Conservation (phyloP, 1,140 invertebrate species). For the Aphelenchoides avenae region DNA sequence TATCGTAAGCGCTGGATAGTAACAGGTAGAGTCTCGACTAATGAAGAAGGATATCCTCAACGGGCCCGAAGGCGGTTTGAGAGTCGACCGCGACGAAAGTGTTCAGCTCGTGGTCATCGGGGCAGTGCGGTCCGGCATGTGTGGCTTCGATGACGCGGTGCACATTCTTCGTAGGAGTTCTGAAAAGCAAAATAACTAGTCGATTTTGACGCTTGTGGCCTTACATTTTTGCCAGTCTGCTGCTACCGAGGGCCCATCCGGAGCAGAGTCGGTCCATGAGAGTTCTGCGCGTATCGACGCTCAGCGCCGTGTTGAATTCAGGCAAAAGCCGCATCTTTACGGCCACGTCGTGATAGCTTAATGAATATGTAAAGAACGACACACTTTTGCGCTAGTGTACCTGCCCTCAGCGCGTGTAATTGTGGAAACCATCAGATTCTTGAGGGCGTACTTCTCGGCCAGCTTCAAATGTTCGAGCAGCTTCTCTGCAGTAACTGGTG, state of each 20-base stretch:
- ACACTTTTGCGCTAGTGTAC: background rate
- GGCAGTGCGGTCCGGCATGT: background rate
- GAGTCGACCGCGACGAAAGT: conserved; percentile 5
- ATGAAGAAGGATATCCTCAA: too few species aligned
- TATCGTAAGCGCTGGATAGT: too few species aligned
- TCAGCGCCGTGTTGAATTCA: background rate
- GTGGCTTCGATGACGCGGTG: background rate
- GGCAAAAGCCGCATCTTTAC: background rate
- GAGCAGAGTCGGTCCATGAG: background rate
- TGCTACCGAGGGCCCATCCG: conserved; percentile 1
- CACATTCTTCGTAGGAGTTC: conserved; percentile 9
- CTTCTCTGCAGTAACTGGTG: background rate
- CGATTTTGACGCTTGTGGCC: too few species aligned
- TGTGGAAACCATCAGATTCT: conserved; percentile 8
- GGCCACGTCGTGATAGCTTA: conserved; percentile 1
- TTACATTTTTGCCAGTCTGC: background rate
- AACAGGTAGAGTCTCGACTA: too few species aligned
- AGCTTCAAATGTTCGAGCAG: conserved; percentile 10
- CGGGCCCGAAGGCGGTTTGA: background rate
- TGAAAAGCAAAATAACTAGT: too few species aligned
- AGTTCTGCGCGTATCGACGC: background rate
- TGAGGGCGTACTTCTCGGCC: conserved; percentile 5
- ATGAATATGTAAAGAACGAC: background rate
- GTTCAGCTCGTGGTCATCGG: background rate
- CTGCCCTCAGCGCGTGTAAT: background rate